phyloP scores from a whole-genome alignment of 37 sponge, comb jelly and placozoan genomes.

The Dysidea cf. avara region DNA sequence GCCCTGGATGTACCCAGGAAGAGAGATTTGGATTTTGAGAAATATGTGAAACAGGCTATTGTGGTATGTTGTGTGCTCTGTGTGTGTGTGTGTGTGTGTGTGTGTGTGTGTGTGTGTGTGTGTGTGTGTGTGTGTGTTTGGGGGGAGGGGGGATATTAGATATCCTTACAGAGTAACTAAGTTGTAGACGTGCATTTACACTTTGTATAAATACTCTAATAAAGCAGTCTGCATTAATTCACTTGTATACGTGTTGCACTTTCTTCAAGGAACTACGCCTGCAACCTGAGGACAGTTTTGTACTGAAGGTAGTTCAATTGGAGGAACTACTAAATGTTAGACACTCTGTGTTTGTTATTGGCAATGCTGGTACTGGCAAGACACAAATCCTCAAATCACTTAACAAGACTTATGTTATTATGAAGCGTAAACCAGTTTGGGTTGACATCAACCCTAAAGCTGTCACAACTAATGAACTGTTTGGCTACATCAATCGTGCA shows the following conservation, averaged over 20 bases:
- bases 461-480: conserved; percentile 93
- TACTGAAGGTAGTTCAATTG: conserved; percentile 95
- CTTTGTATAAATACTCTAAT: too few relatives aligned
- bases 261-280: conserved; percentile 94
- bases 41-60: conserved; percentile 80
- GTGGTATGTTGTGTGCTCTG: too few relatives aligned
- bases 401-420: conserved; percentile 87
- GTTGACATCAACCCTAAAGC: conserved; percentile 97
- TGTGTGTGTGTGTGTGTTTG: too few relatives aligned
- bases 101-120: too few relatives aligned
- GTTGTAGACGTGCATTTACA: too few relatives aligned
- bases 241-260: too few relatives aligned
- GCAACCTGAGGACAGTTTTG: conserved; percentile 97
- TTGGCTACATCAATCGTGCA: conserved; percentile 96
- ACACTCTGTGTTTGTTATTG: conserved; percentile 98
- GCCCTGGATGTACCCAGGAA: conserved; percentile 97
- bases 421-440: conserved; percentile 89
- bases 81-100: too few relatives aligned
- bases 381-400: conserved; percentile 84
- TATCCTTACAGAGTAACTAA: too few relatives aligned
- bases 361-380: conserved; percentile 95
- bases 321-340: conserved; percentile 93
- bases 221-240: too few relatives aligned
- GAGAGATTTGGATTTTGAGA: conserved; percentile 94
- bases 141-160: too few relatives aligned